A percentile compares a stretch with the other conserved stretches of the same genome.
Conservation (phyloP, 2,888 invertebrate genomes). For the Calliphora vomitoria region DNA sequence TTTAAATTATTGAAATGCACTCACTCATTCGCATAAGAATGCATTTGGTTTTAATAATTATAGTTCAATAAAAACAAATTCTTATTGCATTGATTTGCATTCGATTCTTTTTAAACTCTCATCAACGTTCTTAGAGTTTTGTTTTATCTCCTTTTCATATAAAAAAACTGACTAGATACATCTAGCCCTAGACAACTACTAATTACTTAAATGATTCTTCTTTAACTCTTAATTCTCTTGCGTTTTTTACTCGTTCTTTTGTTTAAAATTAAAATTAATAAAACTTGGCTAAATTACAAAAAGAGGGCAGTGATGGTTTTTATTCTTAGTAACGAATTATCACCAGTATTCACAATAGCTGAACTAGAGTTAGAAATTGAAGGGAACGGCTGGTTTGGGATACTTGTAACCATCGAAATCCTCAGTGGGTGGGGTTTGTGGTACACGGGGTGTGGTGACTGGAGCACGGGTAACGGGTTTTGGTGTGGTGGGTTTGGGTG, state of each 20-base stretch:
- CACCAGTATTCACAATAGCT: constrained; percentile 60
- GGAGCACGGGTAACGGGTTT: constrained; percentile 71
- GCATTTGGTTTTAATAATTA: constrained; percentile 72
- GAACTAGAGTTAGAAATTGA: constrained; percentile 79
- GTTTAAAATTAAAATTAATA: constrained; percentile 54
- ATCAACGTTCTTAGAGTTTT: constrained; percentile 3
- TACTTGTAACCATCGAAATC: constrained; percentile 80
- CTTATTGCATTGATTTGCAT: constrained; percentile 76
- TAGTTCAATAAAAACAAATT: constrained; percentile 68
- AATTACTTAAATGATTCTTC: constrained; percentile 56
- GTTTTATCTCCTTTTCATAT: constrained; percentile 13
- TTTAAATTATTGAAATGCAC: constrained; percentile 76
- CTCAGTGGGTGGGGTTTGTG: constrained; percentile 71
- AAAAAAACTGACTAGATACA: constrained; percentile 83
- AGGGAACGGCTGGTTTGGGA: constrained; percentile 80
- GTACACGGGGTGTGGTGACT: constrained; percentile 63
- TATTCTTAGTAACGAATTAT: constrained; percentile 66
- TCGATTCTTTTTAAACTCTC: constrained; percentile 40
- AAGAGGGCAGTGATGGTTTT: constrained; percentile 70
- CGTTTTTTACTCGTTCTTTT: neutral
- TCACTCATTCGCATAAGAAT: neutral
- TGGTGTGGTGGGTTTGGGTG: constrained; percentile 69
- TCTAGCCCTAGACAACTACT: constrained; percentile 83
- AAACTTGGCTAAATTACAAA: constrained; percentile 79
- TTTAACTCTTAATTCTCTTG: constrained; percentile 39